Conservation (phyloP, 2,113 vertebrate species). For the Sander lucioperca region DNA sequence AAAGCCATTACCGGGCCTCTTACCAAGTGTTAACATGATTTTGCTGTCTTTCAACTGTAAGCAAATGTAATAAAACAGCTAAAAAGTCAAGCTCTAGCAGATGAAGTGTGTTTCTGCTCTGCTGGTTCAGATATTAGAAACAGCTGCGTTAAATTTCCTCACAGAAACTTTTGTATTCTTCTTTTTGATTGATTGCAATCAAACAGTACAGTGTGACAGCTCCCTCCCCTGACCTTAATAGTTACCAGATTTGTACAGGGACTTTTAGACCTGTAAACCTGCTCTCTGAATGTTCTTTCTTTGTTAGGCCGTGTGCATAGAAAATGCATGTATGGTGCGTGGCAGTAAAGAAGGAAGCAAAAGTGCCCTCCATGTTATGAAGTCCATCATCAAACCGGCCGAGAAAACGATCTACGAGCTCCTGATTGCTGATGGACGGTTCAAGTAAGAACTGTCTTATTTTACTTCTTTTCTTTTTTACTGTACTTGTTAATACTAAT, state of each 20-base stretch:
- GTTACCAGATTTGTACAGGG: constrained; percentile 31
- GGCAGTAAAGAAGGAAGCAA: constrained; percentile 96
- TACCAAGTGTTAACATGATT: constrained; percentile 33
- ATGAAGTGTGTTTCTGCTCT: constrained; percentile 16
- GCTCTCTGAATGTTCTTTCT: constrained; percentile 12
- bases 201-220: constrained; percentile 6
- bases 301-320: constrained; percentile 92
- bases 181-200: constrained; percentile 42
- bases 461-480: neutral
- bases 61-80: constrained; percentile 42
- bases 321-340: constrained; percentile 95
- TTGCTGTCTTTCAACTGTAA: constrained; percentile 36
- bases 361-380: constrained; percentile 91
- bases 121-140: constrained; percentile 25
- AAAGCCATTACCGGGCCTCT: constrained; percentile 6
- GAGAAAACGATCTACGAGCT: constrained; percentile 88
- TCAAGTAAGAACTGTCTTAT: constrained; percentile 86
- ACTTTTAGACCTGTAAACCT: neutral
- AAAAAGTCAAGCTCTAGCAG: constrained; percentile 45
- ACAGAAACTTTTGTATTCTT: constrained; percentile 14
- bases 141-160: constrained; percentile 35
- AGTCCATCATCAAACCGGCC: constrained; percentile 89
- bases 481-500: neutral
- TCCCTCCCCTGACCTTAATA: constrained; percentile 9
- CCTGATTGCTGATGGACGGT: constrained; percentile 90